Conservation (phyloP, 2,113 vertebrate genomes). For the Felis chaus region DNA sequence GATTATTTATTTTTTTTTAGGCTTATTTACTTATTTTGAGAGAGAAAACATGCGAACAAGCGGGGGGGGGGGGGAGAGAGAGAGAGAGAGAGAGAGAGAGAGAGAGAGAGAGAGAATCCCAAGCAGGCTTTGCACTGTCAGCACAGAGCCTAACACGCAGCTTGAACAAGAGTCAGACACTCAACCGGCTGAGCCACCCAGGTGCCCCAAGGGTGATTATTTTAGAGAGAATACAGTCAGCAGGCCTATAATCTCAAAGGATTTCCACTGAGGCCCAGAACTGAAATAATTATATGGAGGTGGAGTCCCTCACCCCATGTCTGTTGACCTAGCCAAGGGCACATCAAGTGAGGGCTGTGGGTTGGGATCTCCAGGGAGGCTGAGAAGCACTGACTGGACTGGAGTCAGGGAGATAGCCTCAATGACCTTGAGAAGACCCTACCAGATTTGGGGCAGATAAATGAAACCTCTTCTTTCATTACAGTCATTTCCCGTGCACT, state of each 20-base stretch:
- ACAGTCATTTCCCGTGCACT: not conserved
- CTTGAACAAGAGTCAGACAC: too few species aligned
- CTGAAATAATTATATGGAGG: slow-evolving; percentile 8
- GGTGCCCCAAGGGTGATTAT: slow-evolving; percentile 7
- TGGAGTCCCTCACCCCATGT: not conserved
- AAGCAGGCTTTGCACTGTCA: too few species aligned
- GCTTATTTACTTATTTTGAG: too few species aligned
- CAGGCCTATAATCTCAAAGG: not conserved
- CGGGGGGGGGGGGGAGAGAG: too few species aligned
- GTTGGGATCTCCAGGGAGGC: not conserved
- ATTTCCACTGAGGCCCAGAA: not conserved
- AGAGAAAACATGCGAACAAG: too few species aligned
- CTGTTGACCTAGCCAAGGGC: not conserved
- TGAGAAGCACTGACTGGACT: not conserved
- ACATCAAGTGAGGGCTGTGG: not conserved
- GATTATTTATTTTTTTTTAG: slow-evolving; percentile 17
- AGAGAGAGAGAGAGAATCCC: too few species aligned
- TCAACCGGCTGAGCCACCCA: not conserved
- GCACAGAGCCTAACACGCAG: too few species aligned
- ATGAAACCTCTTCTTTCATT: not conserved
- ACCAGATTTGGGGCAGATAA: not conserved
- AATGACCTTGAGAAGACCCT: not conserved
- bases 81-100: too few species aligned
- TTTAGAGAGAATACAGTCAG: slow-evolving; percentile 32
- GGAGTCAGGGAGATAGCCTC: not conserved